Conservation (phyloP, 1,140 invertebrate species). For the Trachelipus rathkii region DNA sequence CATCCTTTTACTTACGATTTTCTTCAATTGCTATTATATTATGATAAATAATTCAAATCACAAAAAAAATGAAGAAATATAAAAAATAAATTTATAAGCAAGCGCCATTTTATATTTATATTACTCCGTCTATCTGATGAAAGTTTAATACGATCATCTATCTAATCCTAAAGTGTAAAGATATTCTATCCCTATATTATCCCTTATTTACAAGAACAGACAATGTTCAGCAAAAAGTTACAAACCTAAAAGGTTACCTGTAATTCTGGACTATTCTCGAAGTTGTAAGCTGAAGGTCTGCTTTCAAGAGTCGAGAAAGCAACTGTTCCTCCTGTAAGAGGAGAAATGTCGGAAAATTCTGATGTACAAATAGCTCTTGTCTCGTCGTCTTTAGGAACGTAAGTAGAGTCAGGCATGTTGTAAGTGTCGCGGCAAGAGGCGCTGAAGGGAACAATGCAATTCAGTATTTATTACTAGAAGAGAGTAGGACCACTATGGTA, state of each 20-base stretch:
- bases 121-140: no score
- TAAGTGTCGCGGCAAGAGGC: constrained; percentile 87
- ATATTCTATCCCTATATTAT: no score
- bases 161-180: no score
- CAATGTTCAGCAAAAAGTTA: no score
- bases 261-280: constrained; percentile 79
- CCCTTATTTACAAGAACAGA: no score
- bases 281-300: constrained; percentile 82
- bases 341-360: constrained; percentile 96
- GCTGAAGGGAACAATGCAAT: constrained; percentile 53
- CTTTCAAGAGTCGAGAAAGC: constrained; percentile 94
- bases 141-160: no score
- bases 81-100: no score
- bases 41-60: no score
- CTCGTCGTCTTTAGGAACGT: constrained; percentile 67
- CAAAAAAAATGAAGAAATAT: no score
- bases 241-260: constrained; percentile 54
- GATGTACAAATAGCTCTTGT: constrained; percentile 88
- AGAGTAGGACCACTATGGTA: not conserved
- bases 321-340: constrained; percentile 88
- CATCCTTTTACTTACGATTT: no score
- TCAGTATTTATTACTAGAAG: not conserved
- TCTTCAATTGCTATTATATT: no score
- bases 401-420: constrained; percentile 67
- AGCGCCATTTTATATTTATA: no score